Evolutionary conservation across 2,888 invertebrate species (phyloP), one percentile per base, ranked within the genome.

Genomic region (Apocheima hispidaria): DNA sequence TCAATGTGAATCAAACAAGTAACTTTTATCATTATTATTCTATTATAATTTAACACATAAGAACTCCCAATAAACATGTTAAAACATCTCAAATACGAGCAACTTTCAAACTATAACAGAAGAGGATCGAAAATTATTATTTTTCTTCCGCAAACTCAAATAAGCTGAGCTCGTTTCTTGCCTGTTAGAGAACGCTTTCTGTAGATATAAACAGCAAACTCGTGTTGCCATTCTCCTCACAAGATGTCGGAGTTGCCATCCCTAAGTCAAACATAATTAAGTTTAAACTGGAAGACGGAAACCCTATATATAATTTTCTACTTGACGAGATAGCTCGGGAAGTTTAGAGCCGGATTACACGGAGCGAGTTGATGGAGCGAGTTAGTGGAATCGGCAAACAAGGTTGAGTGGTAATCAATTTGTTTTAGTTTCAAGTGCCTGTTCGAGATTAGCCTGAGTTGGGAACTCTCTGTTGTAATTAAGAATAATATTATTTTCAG

Each of bases 231-330:
- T 41, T 41, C 41, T 41, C 41, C 41, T 14, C 26, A 43, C 36
- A 50, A 56, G 55, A 60, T 33, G 52, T 43, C 48, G 43, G 30
- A 58, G 55, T 53, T 49, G 46, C 41, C 43, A 58, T 65, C 64
- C 55, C 41, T 51, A 63, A 65, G 64, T 60, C 71, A 74, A 73
- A 76, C 73, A 72, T 76, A 78, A 80, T 81, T 79, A 79, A 72
- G 67, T 74, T 73, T 71, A 70, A 74, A 71, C 68, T 69, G 70
- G 46, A 48, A 63, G 67, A 65, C 63, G 63, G 69, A 70, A 71
- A 72, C 70, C 71, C 75, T 72, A 62, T 74, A 76, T 78, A 76
- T 78, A 77, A 81, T 80, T 79, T 81, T 78, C 78, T 77, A 72
- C 71, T 76, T 70, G 71, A 72, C 68, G 71, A 62, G 68, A 65